A percentile compares a stretch with the other conserved stretches of the same genome.
Evolutionary conservation across 2,113 vertebrate species (phyloP).

Genomic region (Lethenteron camtschaticum): DNA sequence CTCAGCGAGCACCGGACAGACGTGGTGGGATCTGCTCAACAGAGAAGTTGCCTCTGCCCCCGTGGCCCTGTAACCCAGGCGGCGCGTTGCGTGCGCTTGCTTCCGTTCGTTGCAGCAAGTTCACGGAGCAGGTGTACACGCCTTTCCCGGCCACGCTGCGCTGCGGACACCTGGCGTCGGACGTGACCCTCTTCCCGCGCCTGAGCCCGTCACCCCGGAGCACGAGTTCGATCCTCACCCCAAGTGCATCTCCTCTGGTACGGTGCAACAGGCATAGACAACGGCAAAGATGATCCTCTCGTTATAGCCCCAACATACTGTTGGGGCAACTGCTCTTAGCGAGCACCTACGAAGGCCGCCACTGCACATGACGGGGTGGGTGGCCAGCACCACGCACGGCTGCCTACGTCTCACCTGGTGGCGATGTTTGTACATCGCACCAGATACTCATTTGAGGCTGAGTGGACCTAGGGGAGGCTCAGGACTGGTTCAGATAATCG

Average conservation of each 20-base stretch:
- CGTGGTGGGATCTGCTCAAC: too few relatives aligned
- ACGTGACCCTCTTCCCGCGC: slow-evolving; percentile 89
- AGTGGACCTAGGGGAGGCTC: not conserved
- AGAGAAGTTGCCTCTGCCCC: too few relatives aligned
- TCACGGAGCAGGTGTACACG: slow-evolving; percentile 77
- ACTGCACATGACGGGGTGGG: not conserved
- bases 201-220: slow-evolving; percentile 65
- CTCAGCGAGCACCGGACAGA: too few relatives aligned
- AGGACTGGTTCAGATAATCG: not conserved
- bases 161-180: slow-evolving; percentile 74
- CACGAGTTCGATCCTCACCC: slow-evolving; percentile 80
- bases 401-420: not conserved
- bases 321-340: not conserved
- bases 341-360: not conserved
- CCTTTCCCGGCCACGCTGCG: slow-evolving; percentile 83
- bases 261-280: slow-evolving; percentile 1
- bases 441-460: too few relatives aligned
- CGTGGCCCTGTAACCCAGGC: too few relatives aligned
- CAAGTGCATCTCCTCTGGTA: slow-evolving; percentile 65
- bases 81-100: too few relatives aligned
- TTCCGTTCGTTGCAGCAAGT: slow-evolving; percentile 28
- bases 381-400: not conserved
- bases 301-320: not conserved
- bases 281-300: not conserved
- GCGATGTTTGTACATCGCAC: not conserved